Conservation (phyloP, 2,113 vertebrate species). For the Elanoides forficatus region DNA sequence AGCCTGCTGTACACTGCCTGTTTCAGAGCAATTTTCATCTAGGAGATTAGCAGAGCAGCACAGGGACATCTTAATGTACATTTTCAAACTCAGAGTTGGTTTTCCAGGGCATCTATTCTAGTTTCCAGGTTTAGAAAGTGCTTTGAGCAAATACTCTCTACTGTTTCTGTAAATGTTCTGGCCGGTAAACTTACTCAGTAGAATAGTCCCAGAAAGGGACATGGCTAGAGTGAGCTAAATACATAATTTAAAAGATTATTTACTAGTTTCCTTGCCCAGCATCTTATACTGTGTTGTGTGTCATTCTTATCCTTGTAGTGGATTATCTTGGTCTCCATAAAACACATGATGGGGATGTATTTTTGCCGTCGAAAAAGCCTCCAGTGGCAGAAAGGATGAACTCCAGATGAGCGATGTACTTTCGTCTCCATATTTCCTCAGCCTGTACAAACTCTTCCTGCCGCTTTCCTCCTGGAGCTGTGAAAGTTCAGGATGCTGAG, state of each 20-base stretch:
- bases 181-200: not conserved
- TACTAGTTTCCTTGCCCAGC: not conserved
- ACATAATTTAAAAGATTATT: slow-evolving; percentile 23
- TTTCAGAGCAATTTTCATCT: slow-evolving; percentile 30
- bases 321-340: slow-evolving; percentile 20
- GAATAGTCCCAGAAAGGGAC: not conserved
- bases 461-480: not conserved
- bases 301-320: slow-evolving; percentile 9
- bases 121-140: not conserved
- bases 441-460: not conserved
- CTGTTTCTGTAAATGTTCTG: not conserved
- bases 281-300: not conserved
- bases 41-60: slow-evolving; percentile 17
- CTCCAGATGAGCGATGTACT: slow-evolving; percentile 28
- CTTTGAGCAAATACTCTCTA: slow-evolving; percentile 10
- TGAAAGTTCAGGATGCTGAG: not conserved
- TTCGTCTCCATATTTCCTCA: slow-evolving; percentile 14
- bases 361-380: slow-evolving; percentile 18
- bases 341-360: slow-evolving; percentile 3
- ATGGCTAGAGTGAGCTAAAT: not conserved
- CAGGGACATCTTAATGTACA: not conserved
- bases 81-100: not conserved
- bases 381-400: slow-evolving; percentile 6
- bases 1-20: not conserved
- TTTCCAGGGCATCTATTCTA: slow-evolving; percentile 14